A percentile compares a stretch with the other conserved stretches of the same genome.
These are phyloP conservation scores for Ivindomyrus marchei DNA, from an alignment of 2,113 vertebrate genomes.

Conservation along the genomic window DNA sequence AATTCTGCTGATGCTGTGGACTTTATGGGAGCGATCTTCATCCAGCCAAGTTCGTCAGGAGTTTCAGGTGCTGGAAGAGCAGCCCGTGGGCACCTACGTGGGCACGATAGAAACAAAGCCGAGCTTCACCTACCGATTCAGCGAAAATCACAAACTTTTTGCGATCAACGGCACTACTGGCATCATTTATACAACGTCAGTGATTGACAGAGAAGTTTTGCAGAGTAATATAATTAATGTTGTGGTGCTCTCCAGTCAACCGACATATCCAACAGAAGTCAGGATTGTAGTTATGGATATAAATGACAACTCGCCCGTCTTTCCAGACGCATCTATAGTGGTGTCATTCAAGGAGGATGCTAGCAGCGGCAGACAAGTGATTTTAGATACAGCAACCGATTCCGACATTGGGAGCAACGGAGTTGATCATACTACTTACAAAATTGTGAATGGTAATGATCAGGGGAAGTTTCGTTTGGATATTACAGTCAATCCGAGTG, in stretches of 20 bases:
- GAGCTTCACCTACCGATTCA: conserved; percentile 90
- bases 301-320: conserved; percentile 91
- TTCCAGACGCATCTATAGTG: conserved; percentile 84
- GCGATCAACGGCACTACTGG: conserved; percentile 83
- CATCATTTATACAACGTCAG: conserved; percentile 75
- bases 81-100: conserved; percentile 82
- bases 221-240: conserved; percentile 84
- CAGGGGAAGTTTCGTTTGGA: conserved; percentile 85
- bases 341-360: conserved; percentile 96
- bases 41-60: conserved; percentile 82
- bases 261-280: conserved; percentile 94
- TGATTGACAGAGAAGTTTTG: conserved; percentile 86
- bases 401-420: conserved; percentile 88
- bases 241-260: conserved; percentile 93
- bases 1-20: conserved; percentile 58
- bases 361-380: conserved; percentile 88
- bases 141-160: conserved; percentile 88
- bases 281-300: conserved; percentile 87
- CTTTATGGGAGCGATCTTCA: conserved; percentile 50
- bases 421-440: conserved; percentile 88
- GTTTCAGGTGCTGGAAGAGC: conserved; percentile 89
- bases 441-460: conserved; percentile 84
- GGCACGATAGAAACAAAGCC: conserved; percentile 83
- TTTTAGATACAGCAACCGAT: conserved; percentile 91
- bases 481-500: conserved; percentile 93